Percentiles rank a stretch among this genome's conserved stretches.
phyloP scores from a whole-genome alignment of 1,140 invertebrate genomes.

The Nephila pilipes region DNA sequence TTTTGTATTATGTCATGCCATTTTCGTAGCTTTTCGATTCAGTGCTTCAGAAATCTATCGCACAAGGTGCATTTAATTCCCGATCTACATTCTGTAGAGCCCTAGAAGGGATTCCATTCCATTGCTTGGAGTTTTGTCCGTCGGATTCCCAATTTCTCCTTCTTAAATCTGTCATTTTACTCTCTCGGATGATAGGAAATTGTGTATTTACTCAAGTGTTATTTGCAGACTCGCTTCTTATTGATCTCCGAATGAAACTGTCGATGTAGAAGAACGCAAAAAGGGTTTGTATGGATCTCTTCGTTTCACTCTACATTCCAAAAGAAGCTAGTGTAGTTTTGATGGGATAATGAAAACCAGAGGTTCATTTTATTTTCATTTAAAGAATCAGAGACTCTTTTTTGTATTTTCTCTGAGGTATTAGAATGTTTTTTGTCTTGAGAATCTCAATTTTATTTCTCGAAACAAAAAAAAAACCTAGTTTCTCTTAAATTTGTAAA shows the following conservation, averaged over 20 bases:
- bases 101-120: background rate
- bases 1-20: too few relatives aligned
- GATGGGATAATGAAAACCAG: background rate
- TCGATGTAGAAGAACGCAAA: background rate
- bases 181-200: conserved; percentile 2
- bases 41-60: background rate
- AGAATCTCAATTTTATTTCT: background rate
- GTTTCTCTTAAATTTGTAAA: too few relatives aligned
- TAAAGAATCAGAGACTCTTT: background rate
- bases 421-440: background rate
- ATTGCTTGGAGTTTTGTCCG: background rate
- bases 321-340: background rate
- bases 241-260: conserved; percentile 13
- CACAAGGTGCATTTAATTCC: background rate
- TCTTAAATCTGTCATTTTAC: background rate
- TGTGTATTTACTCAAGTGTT: background rate
- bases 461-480: background rate
- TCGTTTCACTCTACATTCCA: background rate
- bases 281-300: background rate
- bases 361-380: background rate
- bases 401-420: background rate
- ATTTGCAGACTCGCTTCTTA: background rate
- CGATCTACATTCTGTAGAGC: conserved; percentile 1
- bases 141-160: background rate
- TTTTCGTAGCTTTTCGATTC: background rate